Conservation (phyloP, 1,140 invertebrate species). For the Thaumatotibia leucotreta region DNA sequence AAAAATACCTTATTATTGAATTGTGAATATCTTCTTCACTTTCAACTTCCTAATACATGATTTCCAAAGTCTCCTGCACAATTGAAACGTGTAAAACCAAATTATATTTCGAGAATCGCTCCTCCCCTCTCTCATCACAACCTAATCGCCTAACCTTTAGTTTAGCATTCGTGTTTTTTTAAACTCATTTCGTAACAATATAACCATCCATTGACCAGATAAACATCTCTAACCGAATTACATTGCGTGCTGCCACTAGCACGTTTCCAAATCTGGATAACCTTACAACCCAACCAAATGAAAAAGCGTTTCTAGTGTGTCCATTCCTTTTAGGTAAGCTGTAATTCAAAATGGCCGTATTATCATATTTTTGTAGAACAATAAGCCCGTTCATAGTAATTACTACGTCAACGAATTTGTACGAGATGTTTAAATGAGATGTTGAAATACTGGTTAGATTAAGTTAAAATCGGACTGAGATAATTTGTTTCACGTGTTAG, state of each 20-base stretch:
- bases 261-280: slow-evolving; percentile 50
- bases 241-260: slow-evolving; percentile 53
- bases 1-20: too few relatives aligned
- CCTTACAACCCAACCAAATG: slow-evolving; percentile 35
- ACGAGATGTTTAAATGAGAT: slow-evolving; percentile 23
- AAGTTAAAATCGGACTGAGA: slow-evolving; percentile 16
- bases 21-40: too few relatives aligned
- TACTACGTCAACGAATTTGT: slow-evolving; percentile 37
- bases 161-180: slow-evolving; percentile 44
- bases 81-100: too few relatives aligned
- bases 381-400: slow-evolving; percentile 48
- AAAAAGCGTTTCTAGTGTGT: slow-evolving; percentile 17
- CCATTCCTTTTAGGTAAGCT: slow-evolving; percentile 5
- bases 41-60: too few relatives aligned
- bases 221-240: slow-evolving; percentile 57
- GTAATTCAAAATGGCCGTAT: slow-evolving; percentile 19
- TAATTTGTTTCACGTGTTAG: slow-evolving; percentile 4
- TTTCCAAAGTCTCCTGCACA: too few relatives aligned
- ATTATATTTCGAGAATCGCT: not conserved
- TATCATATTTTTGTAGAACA: slow-evolving; percentile 49
- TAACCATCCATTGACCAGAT: slow-evolving; percentile 68
- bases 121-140: slow-evolving; percentile 10
- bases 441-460: slow-evolving; percentile 26
- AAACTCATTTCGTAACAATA: slow-evolving; percentile 58
- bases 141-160: slow-evolving; percentile 37